Evolutionary conservation across 2,797 vertebrate genomes (phyloP).

Genomic region (Leptodactylus fallax): DNA sequence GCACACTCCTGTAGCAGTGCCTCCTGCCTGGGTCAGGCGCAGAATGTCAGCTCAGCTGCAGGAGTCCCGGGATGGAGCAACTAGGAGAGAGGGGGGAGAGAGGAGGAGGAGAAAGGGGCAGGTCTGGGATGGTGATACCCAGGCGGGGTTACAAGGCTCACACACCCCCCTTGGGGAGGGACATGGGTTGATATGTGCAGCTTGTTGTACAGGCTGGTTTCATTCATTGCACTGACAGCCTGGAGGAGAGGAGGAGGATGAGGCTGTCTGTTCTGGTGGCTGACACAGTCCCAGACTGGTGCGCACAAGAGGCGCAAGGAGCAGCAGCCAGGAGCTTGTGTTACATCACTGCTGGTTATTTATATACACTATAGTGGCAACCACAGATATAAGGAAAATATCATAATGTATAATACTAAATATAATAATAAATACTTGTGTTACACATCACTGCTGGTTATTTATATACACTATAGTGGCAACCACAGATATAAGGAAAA

Average conservation of each 20-base stretch:
- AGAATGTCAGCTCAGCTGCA: conserved; percentile 72
- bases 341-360: not conserved
- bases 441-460: too few species aligned
- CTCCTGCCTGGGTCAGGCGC: conserved; percentile 71
- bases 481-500: too few species aligned
- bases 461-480: too few species aligned
- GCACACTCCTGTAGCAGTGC: conserved; percentile 70
- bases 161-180: conserved; percentile 75
- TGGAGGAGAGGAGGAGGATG: not conserved
- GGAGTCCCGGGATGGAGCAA: conserved; percentile 70
- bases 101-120: conserved; percentile 66
- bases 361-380: too few species aligned
- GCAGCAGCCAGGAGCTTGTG: not conserved
- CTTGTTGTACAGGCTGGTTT: conserved; percentile 1
- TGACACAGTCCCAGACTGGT: not conserved
- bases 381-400: too few species aligned
- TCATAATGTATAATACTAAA: too few species aligned
- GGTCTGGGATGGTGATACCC: conserved; percentile 71
- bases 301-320: not conserved
- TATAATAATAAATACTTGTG: too few species aligned
- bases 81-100: conserved; percentile 61
- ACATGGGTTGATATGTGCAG: conserved; percentile 27
- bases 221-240: conserved; percentile 49
- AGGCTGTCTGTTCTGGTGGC: not conserved
- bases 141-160: conserved; percentile 72